Conservation (phyloP, 2,797 vertebrate species). For the Aphelocoma californica region DNA sequence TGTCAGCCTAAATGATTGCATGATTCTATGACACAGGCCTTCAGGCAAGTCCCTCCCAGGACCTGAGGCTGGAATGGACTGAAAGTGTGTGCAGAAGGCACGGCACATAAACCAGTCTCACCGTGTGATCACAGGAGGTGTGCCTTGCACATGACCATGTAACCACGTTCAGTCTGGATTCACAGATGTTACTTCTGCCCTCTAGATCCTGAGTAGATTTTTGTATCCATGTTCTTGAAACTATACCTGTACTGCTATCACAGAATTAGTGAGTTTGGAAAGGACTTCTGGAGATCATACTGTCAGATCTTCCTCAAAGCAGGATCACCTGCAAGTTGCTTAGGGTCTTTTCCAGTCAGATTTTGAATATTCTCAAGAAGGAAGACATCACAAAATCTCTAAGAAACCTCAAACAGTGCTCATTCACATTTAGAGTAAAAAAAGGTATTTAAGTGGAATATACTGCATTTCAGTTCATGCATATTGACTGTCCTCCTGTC, state of each 20-base stretch:
- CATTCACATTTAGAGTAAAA: not conserved
- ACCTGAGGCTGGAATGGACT: not conserved
- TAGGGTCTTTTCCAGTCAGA: not conserved
- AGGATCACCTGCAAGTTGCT: not conserved
- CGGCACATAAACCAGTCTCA: rapidly evolving
- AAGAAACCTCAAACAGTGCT: not conserved
- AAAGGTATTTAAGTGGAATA: not conserved
- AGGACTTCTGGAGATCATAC: not conserved
- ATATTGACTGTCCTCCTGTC: not conserved
- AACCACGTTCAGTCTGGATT: not conserved
- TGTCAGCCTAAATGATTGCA: not conserved
- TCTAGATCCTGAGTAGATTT: not conserved
- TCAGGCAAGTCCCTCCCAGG: not conserved
- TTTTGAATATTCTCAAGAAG: not conserved
- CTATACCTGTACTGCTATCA: not conserved
- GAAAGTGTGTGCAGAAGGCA: not conserved
- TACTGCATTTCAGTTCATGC: not conserved
- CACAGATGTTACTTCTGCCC: not conserved
- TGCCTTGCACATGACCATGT: not conserved
- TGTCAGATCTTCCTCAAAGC: not conserved
- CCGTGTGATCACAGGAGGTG: not conserved
- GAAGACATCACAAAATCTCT: not conserved
- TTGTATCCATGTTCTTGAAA: not conserved
- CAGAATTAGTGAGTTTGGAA: not conserved
- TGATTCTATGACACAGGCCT: not conserved